phyloP scores from a whole-genome alignment of 1,140 invertebrate species.

The Anadara kagoshimensis region DNA sequence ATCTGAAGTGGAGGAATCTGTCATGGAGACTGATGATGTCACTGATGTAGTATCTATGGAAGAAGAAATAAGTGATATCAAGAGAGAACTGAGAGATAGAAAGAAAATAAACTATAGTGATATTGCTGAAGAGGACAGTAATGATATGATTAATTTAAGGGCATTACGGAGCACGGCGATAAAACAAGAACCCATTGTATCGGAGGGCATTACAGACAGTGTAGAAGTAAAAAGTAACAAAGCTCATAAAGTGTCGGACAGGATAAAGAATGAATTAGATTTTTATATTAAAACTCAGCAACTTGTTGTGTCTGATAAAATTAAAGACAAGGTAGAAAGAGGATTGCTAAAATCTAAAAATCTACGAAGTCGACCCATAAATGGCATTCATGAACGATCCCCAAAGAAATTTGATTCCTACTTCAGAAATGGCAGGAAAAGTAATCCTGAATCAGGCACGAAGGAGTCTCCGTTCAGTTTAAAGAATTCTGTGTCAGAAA shows the following conservation, averaged over 20 bases:
- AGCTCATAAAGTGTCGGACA: constrained; percentile 46
- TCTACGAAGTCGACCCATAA: constrained; percentile 34
- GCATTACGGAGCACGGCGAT: constrained; percentile 27
- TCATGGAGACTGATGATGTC: too few species aligned
- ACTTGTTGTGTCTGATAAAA: constrained; percentile 53
- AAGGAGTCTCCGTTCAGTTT: constrained; percentile 30
- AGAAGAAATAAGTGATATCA: neutral
- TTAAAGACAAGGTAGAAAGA: constrained; percentile 49
- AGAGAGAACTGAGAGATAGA: constrained; percentile 3
- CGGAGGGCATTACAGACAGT: constrained; percentile 30
- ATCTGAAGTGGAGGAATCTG: too few species aligned
- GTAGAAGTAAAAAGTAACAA: constrained; percentile 35
- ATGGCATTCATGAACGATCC: constrained; percentile 36
- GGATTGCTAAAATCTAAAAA: constrained; percentile 36
- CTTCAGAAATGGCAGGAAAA: constrained; percentile 22
- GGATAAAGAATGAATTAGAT: constrained; percentile 52
- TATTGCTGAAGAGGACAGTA: neutral
- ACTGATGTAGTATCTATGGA: neutral
- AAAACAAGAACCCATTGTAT: neutral
- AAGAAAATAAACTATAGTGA: constrained; percentile 4
- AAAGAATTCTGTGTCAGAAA: constrained; percentile 31
- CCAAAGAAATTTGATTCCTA: constrained; percentile 27
- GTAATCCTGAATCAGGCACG: constrained; percentile 11
- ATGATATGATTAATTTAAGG: constrained; percentile 11
- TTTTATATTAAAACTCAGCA: constrained; percentile 49